Evolutionary conservation across 37 sponge, comb jelly and placozoan genomes (phyloP).

Genomic region (Hexactinellida sp.): DNA sequence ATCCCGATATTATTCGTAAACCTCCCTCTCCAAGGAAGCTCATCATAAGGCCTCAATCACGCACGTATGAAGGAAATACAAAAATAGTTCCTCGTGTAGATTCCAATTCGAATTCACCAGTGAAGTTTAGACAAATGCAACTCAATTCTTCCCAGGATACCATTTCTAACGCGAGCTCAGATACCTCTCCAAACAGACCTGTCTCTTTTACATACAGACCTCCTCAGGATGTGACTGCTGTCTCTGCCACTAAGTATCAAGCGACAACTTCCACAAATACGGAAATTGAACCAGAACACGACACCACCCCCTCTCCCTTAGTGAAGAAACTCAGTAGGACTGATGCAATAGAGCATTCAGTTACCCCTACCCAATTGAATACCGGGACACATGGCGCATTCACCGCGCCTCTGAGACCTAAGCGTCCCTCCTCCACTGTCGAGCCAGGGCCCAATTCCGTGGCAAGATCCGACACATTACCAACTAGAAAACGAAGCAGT

Average conservation of each 20-base stretch:
- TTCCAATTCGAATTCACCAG: neutral
- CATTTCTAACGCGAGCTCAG: neutral
- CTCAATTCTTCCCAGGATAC: neutral
- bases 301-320: neutral
- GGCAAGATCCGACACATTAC: no score
- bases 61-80: neutral
- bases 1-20: neutral
- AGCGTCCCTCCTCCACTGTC: neutral
- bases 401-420: neutral
- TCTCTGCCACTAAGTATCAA: neutral
- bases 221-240: neutral
- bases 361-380: neutral
- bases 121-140: no score
- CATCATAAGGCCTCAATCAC: neutral
- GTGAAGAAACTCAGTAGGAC: no score
- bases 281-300: neutral
- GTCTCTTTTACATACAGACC: neutral
- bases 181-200: neutral
- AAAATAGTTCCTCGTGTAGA: neutral
- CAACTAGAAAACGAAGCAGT: neutral
- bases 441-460: no score
- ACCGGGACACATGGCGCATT: neutral
- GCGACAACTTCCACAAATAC: neutral
- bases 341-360: neutral
- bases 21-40: neutral